phyloP scores from a whole-genome alignment of 35 echinoderm and acorn worm genomes.

The Heliocidaris tuberculata region DNA sequence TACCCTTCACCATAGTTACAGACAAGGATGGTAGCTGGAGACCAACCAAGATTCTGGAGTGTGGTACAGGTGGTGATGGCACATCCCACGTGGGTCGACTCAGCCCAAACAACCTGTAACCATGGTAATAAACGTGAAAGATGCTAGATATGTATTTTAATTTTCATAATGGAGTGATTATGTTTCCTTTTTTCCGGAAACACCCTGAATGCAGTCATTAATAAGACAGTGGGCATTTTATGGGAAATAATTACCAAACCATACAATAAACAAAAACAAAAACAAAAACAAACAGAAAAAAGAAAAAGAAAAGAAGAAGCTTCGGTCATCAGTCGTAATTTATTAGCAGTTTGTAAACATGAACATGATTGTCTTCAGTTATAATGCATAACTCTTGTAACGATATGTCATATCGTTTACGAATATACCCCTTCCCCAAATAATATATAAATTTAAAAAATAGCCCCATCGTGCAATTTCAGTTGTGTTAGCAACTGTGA shows the following conservation, averaged over 20 bases:
- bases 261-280: background rate
- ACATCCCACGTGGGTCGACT: conserved; percentile 77
- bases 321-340: too few relatives aligned
- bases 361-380: too few relatives aligned
- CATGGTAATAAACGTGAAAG: background rate
- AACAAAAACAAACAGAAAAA: background rate
- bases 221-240: background rate
- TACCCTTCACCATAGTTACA: conserved; percentile 97
- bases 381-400: background rate
- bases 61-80: conserved; percentile 57
- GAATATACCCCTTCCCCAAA: too few relatives aligned
- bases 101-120: conserved; percentile 76
- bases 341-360: background rate
- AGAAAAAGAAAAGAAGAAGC: background rate
- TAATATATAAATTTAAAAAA: background rate
- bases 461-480: background rate
- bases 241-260: background rate
- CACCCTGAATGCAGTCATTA: background rate
- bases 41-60: conserved; percentile 69
- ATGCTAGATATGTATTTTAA: background rate
- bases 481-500: too few relatives aligned
- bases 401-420: background rate
- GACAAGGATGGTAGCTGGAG: conserved; percentile 72
- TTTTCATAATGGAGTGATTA: background rate
- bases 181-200: background rate